Conservation (phyloP, 2,797 vertebrate genomes). For the Muscicapa comitata region DNA sequence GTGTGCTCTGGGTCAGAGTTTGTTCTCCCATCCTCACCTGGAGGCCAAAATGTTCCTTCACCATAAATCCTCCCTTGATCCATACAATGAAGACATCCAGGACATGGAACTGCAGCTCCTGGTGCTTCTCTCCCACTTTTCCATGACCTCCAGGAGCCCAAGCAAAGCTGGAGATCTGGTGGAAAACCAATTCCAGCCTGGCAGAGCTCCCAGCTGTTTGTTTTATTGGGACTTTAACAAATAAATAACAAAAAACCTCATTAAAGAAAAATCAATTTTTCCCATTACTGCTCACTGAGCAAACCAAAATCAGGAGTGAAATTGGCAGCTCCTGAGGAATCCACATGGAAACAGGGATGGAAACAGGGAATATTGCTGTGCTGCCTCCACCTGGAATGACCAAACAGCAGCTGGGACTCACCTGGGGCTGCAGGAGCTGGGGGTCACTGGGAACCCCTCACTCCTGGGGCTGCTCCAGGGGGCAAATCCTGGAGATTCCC, state of each 20-base stretch:
- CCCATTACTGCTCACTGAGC: neutral
- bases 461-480: neutral
- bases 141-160: neutral
- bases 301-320: neutral
- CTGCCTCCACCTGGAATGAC: neutral
- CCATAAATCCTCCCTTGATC: neutral
- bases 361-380: neutral
- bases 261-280: neutral
- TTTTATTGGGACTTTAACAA: neutral
- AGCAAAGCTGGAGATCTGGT: fast-evolving
- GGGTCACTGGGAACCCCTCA: neutral
- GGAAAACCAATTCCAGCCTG: neutral
- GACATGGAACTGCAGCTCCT: neutral
- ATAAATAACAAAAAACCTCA: neutral
- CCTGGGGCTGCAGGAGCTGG: neutral
- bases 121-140: neutral
- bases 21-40: neutral
- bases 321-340: neutral
- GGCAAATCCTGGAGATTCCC: neutral
- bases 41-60: neutral
- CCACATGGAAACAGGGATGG: neutral
- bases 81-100: fast-evolving
- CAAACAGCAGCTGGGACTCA: neutral
- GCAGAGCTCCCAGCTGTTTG: neutral
- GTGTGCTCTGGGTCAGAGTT: neutral